Base-by-base conservation (phyloP, 2,113 vertebrate species). In the Malaclemys terrapin region DNA sequence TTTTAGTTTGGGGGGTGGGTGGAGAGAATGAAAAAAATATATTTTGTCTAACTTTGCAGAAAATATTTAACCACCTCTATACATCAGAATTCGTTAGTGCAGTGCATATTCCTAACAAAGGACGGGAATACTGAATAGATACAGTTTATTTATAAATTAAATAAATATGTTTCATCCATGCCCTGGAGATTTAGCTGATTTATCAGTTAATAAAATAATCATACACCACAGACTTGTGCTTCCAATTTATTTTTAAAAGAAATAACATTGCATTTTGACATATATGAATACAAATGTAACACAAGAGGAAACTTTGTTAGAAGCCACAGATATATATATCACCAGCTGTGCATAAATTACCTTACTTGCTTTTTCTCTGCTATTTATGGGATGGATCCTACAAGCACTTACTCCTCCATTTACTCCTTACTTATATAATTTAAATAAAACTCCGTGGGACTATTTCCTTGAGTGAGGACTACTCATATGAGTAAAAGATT, bases 151-250 rank as follows among this genome's bases (percentile, higher is more conserved):
- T 97, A 96, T 87, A 98, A 97, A 97, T 97, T 93, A 90, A 89
- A 93, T 97, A 89, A 93, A 90, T 98, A 93, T 22, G 9, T 89
- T 96, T 96, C 94, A 89, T 89, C 35, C 53, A 72, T 97, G 87
- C 80, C 93, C 93, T 98, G 89, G 93, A 97, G 93, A 97, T 57
- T 50, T 35, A 84, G 69, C 80, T 97, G 94, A 97, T 97, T 97
- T 97, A 96, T 97, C 94, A 96, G 92, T 97, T 97, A 98, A 97
- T 94, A 97, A 97, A 97, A 97, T 96, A 97, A 96, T 97, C 97
- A 96, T 96, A 98, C 56, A 95, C 88, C 47, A 95, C 90, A 97
- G 97, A 92, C 90, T 96, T 89, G 96, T 92, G 75, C 89, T 98
- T 97, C 82, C 81, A 97, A 97, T 97, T 97, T 97, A 97, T 96